These are phyloP conservation scores for Ciconia maguari DNA, from an alignment of 2,113 vertebrate species.

Conservation along the genomic window DNA sequence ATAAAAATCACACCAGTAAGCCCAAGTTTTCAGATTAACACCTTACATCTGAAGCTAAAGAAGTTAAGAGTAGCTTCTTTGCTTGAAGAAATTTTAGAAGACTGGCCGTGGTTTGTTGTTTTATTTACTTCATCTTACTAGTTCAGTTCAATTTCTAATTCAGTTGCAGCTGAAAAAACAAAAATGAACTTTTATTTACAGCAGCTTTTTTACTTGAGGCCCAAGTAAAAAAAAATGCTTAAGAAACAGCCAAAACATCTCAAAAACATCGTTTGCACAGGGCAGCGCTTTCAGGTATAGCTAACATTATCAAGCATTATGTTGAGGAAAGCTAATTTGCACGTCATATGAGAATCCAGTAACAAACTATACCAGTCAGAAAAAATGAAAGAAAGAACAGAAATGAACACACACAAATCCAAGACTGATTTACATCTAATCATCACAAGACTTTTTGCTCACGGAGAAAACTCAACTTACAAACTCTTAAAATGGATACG, in stretches of 20 bases:
- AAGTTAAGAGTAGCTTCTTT: background rate
- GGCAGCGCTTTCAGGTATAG: fast-evolving
- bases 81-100: background rate
- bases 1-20: background rate
- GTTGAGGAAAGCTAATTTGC: background rate
- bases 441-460: background rate
- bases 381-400: background rate
- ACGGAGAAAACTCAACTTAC: background rate
- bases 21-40: background rate
- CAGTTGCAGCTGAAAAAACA: background rate
- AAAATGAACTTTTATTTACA: background rate
- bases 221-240: background rate
- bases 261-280: background rate
- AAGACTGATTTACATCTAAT: background rate
- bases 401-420: background rate
- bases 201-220: background rate
- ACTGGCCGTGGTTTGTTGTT: background rate
- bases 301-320: background rate
- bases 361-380: background rate
- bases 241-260: background rate
- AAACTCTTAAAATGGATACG: background rate
- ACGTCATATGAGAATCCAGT: background rate
- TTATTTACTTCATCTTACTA: background rate
- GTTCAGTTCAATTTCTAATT: background rate
- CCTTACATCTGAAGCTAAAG: background rate